Conservation (phyloP, 2,113 vertebrate genomes). For the Solea solea region DNA sequence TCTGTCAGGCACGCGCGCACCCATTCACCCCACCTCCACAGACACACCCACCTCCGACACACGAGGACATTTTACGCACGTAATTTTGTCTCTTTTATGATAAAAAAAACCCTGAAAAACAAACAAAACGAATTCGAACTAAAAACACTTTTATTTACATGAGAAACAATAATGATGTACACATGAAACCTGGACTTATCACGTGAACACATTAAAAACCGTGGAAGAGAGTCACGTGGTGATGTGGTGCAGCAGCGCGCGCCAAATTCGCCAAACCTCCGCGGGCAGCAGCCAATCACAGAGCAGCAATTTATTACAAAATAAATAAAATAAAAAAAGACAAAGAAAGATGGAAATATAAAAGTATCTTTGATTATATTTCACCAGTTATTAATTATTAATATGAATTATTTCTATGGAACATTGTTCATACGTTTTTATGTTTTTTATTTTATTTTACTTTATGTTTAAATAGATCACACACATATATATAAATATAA, state of each 20-base stretch:
- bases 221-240: not conserved
- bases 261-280: constrained; percentile 9
- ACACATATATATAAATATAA: too few species aligned
- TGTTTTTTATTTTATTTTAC: too few species aligned
- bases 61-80: constrained; percentile 32
- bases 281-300: constrained; percentile 16
- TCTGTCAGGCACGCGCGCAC: constrained; percentile 15
- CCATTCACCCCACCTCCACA: constrained; percentile 30
- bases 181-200: not conserved
- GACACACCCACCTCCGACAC: constrained; percentile 65
- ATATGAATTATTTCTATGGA: too few species aligned
- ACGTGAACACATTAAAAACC: not conserved
- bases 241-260: constrained; percentile 24
- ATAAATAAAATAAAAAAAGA: not conserved
- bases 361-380: too few species aligned
- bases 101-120: not conserved
- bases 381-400: too few species aligned
- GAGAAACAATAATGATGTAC: not conserved
- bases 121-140: not conserved
- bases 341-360: too few species aligned
- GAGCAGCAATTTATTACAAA: not conserved
- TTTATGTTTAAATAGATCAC: too few species aligned
- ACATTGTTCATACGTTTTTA: too few species aligned
- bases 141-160: not conserved
- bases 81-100: constrained; percentile 1